A percentile compares a stretch with the other conserved stretches of the same genome.
Evolutionary conservation across 2,888 invertebrate species (phyloP).

Genomic region (Odontothrips loti): DNA sequence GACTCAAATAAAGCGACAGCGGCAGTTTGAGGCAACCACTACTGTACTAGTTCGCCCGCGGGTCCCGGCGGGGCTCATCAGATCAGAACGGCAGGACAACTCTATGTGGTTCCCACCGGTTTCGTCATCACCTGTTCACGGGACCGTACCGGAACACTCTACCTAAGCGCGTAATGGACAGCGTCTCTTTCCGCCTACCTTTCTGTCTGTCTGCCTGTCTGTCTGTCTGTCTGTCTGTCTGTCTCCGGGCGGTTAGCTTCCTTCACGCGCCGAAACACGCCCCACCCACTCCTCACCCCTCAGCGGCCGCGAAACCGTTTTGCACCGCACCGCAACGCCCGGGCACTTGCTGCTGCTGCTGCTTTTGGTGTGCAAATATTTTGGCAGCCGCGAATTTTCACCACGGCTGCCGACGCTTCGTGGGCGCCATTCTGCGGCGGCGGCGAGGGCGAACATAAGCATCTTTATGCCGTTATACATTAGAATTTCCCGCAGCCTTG

Average conservation of each 20-base stretch:
- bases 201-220: too few species aligned
- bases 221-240: not conserved
- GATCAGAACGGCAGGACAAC: too few species aligned
- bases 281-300: not conserved
- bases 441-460: not conserved
- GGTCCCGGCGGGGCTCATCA: too few species aligned
- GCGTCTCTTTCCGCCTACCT: too few species aligned
- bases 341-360: not conserved
- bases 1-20: too few species aligned
- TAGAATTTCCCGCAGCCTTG: not conserved
- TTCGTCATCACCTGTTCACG: too few species aligned
- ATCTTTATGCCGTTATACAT: slow-evolving; percentile 12
- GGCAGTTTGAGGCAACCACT: too few species aligned
- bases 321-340: not conserved
- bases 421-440: not conserved
- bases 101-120: too few species aligned
- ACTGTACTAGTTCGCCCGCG: too few species aligned
- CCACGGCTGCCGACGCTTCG: not conserved
- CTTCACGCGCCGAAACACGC: too few species aligned
- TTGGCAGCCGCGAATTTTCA: not conserved
- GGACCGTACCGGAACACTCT: too few species aligned
- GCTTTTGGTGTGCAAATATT: slow-evolving; percentile 8
- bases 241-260: not conserved
- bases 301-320: not conserved
- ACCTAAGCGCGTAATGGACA: too few species aligned